These are phyloP conservation scores for Bradysia coprophila DNA, from an alignment of 1,140 invertebrate genomes.

Conservation along the genomic window DNA sequence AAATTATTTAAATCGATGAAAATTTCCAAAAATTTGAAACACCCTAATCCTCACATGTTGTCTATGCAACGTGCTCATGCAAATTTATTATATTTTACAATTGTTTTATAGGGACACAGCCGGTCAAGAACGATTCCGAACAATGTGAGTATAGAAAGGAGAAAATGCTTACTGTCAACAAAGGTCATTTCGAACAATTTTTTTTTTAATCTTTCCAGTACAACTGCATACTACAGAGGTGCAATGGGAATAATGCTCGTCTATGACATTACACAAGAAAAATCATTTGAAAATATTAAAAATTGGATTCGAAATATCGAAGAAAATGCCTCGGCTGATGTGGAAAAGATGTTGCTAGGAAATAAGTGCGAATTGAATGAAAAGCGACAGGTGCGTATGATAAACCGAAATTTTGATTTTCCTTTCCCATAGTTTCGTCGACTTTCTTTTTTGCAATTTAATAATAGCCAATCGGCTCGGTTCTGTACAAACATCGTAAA, in stretches of 20 bases:
- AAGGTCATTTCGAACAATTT: too few species aligned
- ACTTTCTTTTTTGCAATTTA: slow-evolving; percentile 4
- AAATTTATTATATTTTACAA: slow-evolving; percentile 4
- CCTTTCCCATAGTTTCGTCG: slow-evolving; percentile 37
- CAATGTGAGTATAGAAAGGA: too few species aligned
- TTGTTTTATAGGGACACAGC: slow-evolving; percentile 68
- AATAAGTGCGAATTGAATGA: slow-evolving; percentile 90
- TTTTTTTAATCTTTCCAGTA: too few species aligned
- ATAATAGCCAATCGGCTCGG: not conserved
- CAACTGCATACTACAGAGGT: slow-evolving; percentile 93
- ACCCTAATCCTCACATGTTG: not conserved
- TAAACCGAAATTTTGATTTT: slow-evolving; percentile 22
- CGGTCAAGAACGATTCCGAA: slow-evolving; percentile 90
- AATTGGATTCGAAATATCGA: slow-evolving; percentile 99
- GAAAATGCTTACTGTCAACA: too few species aligned
- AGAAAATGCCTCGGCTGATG: slow-evolving; percentile 85
- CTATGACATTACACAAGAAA: slow-evolving; percentile 96
- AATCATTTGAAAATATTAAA: slow-evolving; percentile 97
- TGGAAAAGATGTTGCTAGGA: slow-evolving; percentile 87
- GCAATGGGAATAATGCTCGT: slow-evolving; percentile 99
- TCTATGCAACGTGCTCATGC: not conserved
- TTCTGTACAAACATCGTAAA: not conserved
- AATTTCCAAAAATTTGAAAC: not conserved
- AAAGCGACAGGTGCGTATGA: slow-evolving; percentile 56
- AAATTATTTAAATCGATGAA: too few species aligned